phyloP scores from a whole-genome alignment of 2,797 vertebrate species.

The Bovichtus variegatus region DNA sequence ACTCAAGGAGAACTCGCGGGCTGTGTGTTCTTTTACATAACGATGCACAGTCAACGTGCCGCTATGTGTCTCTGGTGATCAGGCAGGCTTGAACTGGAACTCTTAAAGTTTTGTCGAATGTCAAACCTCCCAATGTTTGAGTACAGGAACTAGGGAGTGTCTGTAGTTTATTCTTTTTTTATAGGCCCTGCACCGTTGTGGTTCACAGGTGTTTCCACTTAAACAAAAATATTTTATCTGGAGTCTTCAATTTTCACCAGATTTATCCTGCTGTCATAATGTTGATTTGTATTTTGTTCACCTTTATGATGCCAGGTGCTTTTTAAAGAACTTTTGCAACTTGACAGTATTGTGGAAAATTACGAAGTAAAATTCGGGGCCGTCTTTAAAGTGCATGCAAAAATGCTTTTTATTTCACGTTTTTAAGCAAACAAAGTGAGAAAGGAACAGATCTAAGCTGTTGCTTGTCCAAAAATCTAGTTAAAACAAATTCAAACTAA shows the following conservation, averaged over 20 bases:
- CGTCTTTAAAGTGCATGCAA: not conserved
- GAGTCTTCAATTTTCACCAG: not conserved
- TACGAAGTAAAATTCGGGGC: not conserved
- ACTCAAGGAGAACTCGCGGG: too few species aligned
- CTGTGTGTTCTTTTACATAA: not conserved
- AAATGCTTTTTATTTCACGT: not conserved
- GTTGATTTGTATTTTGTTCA: not conserved
- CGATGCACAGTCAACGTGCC: not conserved
- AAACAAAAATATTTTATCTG: not conserved
- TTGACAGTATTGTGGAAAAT: not conserved
- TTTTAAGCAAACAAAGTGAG: not conserved
- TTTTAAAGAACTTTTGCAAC: not conserved
- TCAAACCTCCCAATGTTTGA: too few species aligned
- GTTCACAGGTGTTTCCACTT: not conserved
- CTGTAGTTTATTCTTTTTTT: not conserved
- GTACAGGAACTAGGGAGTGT: not conserved
- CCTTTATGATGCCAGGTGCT: not conserved
- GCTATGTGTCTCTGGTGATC: not conserved
- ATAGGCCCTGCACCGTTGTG: not conserved
- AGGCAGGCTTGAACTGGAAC: slow-evolving; percentile 38
- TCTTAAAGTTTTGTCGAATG: not conserved
- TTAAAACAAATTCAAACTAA: not conserved
- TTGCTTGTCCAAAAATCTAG: not conserved
- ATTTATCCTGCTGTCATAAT: not conserved
- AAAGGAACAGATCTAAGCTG: not conserved